Base-by-base conservation (phyloP, 2,888 invertebrate species). In the Heliconius sara region DNA sequence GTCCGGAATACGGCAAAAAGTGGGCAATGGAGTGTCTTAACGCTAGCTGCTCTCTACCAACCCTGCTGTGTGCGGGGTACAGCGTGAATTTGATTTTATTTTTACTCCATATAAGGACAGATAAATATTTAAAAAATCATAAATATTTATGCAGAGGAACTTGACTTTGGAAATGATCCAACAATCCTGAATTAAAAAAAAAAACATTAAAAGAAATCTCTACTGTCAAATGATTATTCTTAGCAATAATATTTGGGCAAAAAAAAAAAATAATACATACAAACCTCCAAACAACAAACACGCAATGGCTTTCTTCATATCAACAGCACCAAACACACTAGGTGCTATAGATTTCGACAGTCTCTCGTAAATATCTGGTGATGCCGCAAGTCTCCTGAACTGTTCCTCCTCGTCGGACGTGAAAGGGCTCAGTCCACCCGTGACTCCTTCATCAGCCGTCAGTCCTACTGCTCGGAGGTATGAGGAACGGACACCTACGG, bases 261-360 rank as follows among this genome's bases (percentile, higher is more conserved):
- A 65, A n/a, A 16, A 43, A 27, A 47, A 43, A 30, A 27, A 22
- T 22, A 22, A 30, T 19, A 13, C 5, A 63, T 52, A 27, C n/a
- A 76, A 86, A 95, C 98, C 99, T 85, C 99, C 99, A 95, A 99
- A 99, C 65, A 99, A 94, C 82, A 99, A 95, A 87, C 99, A 98
- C 19, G 99, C 98, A 79, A 99, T 98, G 4, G 99, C 98, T 92
- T 99, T 99, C 91, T 99, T 99, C 85, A 99, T 99, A 90, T 99
- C 99, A 1, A 95, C 90, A 30, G 97, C 97, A 0, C 99, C 99
- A 90, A 97, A 99, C 84, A 99, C 99, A 84, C 99, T 99, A 0
- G 99, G 99, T 0, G 99, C 99, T 87, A 99, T 97, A 75, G 99
- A 99, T 85, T 96, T 97, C 0, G 99, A 96, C 79, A 99, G 96